Evolutionary conservation across 2,113 vertebrate genomes (phyloP), one percentile per base, ranked within the genome.

Genomic region (Mixornis gularis): DNA sequence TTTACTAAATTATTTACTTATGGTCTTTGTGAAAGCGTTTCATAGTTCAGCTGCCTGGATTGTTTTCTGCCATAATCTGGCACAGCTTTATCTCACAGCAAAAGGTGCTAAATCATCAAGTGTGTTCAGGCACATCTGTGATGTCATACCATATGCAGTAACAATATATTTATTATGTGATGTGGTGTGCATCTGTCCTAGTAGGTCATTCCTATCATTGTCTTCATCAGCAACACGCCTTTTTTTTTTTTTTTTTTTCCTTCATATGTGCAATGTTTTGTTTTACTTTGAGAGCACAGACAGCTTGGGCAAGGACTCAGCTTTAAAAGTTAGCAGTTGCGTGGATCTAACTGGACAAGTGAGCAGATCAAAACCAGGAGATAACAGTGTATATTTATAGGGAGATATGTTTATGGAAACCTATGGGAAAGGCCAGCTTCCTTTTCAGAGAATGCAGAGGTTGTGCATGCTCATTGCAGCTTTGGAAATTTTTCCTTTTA

Each of bases 71-170:
- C 66, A 73, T 85, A 55, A 72, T 87, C 55, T 91, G 74, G 66
- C 79, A 73, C 59, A 85, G 66, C 66, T 95, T 92, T 79, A 81
- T 95, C 70, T 82, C 46, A 46, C 80, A 89, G 87, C 66, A 83
- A 85, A 89, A 93, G 84, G 85, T 79, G 74, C 82, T 92, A 96
- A 95, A 95, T 89, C 92, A 63, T 89, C 49, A 29, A 91, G 64
- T 60, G 43, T 77, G 66, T 66, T 76, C 55, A 79, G 79, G 81
- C 85, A 89, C 68, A 55, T 77, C 87, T 91, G 66, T 91, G 89
- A 91, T 91, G 36, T 91, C 79, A 77, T 55, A 52, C 74, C 78
- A 73, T 5, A 56, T 79, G 84, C 81, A 63, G 29, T n/a, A 92
- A 89, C 1, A 17, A 63, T 89, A 17, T 53, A 88, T 93, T 92